These are phyloP conservation scores for Nothobranchius furzeri DNA, from an alignment of 2,113 vertebrate species.

Conservation along the genomic window DNA sequence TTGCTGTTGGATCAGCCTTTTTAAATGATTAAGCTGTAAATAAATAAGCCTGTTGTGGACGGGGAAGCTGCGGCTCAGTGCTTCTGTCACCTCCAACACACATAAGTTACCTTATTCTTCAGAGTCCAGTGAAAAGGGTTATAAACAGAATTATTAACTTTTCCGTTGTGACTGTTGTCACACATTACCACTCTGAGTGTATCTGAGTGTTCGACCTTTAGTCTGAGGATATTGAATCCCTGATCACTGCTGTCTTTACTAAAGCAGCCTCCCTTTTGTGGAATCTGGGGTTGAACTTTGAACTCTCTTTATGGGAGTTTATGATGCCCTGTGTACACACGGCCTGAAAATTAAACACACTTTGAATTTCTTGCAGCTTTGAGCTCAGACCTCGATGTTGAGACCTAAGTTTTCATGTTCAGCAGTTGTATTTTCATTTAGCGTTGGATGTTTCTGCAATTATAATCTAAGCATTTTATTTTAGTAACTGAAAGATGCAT, in stretches of 20 bases:
- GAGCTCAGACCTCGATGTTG: background rate
- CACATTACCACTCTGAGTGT: background rate
- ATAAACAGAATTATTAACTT: too few relatives aligned
- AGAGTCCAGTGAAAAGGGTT: background rate
- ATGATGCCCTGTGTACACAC: constrained; percentile 8
- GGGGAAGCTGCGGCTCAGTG: too few relatives aligned
- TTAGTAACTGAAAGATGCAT: background rate
- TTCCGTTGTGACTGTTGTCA: too few relatives aligned
- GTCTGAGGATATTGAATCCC: background rate
- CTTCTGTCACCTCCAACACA: background rate
- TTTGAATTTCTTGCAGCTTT: background rate
- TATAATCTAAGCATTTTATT: background rate
- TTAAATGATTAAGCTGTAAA: too few relatives aligned
- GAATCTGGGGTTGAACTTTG: constrained; percentile 57
- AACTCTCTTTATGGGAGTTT: constrained; percentile 33
- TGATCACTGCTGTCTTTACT: constrained; percentile 20
- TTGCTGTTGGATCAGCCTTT: too few relatives aligned
- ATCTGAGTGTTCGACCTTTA: background rate
- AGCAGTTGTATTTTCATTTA: background rate
- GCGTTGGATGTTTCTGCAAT: background rate
- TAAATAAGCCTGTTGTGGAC: too few relatives aligned
- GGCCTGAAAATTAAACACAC: constrained; percentile 30
- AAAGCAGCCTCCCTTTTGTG: constrained; percentile 19
- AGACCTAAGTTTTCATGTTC: background rate
- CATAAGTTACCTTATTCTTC: background rate